Evolutionary conservation across 2,797 vertebrate genomes (phyloP).

Genomic region (Rhabdophis nuchalis): DNA sequence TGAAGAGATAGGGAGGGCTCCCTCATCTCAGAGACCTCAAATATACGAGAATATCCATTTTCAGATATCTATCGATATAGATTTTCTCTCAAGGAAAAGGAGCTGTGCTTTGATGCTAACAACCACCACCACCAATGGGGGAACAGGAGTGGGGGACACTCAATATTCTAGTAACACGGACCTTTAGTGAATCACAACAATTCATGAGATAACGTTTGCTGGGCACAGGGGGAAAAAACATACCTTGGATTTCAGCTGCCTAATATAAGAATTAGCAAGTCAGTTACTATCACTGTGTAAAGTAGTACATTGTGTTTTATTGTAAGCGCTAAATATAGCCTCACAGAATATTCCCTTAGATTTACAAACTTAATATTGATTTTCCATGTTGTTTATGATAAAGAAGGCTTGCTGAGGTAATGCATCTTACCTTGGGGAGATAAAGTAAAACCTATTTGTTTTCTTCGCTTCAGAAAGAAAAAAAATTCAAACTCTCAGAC

Average conservation of each 20-base stretch:
- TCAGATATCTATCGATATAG: neutral
- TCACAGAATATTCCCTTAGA: neutral
- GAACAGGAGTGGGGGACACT: too few species aligned
- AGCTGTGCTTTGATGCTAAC: neutral
- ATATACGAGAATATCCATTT: neutral
- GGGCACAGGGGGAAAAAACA: neutral
- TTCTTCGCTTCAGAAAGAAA: conserved; percentile 32
- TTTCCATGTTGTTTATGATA: conserved; percentile 7
- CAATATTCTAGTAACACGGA: neutral
- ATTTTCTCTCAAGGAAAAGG: neutral
- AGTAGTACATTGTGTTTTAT: neutral
- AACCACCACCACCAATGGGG: too few species aligned
- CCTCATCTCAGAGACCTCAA: neutral
- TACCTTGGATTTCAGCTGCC: neutral
- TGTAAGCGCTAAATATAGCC: neutral
- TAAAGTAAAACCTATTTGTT: neutral
- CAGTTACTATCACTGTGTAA: neutral
- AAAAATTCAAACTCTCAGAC: neutral
- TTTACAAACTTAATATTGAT: neutral
- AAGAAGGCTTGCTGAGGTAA: neutral
- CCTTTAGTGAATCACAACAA: neutral
- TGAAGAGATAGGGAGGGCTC: neutral
- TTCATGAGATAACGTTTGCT: neutral
- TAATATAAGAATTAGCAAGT: neutral
- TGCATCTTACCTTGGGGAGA: conserved; percentile 39